Conservation (phyloP, 2,888 invertebrate species). For the Exephanes ischioxanthus region DNA sequence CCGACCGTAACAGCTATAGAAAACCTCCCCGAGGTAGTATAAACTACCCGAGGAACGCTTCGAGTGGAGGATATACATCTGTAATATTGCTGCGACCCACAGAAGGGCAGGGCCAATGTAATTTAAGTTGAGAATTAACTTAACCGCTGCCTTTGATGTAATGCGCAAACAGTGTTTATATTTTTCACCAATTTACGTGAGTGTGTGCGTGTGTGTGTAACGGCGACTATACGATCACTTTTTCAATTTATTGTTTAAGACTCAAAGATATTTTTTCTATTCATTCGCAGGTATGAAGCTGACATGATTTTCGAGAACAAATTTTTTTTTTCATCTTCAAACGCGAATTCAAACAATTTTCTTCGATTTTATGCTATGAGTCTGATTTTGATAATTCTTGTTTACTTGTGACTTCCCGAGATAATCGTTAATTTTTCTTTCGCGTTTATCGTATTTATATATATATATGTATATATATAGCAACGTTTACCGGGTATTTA, state of each 20-base stretch:
- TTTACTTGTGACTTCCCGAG: slow-evolving; percentile 53
- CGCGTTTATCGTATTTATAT: neutral
- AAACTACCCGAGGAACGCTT: slow-evolving; percentile 1
- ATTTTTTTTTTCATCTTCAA: neutral
- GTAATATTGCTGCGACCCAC: slow-evolving; percentile 48
- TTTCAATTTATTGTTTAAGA: neutral
- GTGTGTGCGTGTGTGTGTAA: slow-evolving; percentile 12
- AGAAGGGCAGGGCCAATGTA: slow-evolving; percentile 53
- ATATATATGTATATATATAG: neutral
- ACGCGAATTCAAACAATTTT: neutral
- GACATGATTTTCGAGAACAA: slow-evolving; percentile 6
- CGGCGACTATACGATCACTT: neutral
- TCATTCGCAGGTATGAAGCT: neutral
- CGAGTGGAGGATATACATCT: slow-evolving; percentile 14
- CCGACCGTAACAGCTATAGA: slow-evolving; percentile 16
- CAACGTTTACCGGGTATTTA: slow-evolving; percentile 12
- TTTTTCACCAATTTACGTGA: slow-evolving; percentile 37
- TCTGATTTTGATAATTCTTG: neutral
- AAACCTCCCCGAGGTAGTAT: neutral
- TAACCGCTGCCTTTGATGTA: slow-evolving; percentile 62
- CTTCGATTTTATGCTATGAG: neutral
- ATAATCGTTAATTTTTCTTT: slow-evolving; percentile 21
- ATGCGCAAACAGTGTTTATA: slow-evolving; percentile 45
- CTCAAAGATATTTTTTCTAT: slow-evolving; percentile 6
- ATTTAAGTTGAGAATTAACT: slow-evolving; percentile 31